Conservation (phyloP, 2,797 vertebrate species). For the Alfaro cultratus region DNA sequence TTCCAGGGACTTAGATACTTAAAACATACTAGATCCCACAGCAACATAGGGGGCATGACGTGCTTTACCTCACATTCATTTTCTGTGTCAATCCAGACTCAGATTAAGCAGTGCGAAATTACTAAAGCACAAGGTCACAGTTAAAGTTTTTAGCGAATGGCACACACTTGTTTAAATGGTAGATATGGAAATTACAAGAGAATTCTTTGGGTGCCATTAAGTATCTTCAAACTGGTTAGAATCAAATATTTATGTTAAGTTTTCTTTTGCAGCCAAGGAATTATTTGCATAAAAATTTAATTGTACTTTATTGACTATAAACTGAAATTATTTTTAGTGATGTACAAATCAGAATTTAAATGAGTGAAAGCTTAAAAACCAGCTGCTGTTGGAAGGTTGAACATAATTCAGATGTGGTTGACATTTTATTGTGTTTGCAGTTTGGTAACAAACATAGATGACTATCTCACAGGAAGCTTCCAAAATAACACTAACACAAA, state of each 20-base stretch:
- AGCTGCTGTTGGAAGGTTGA: not conserved
- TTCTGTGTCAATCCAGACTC: not conserved
- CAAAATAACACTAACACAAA: not conserved
- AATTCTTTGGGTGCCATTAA: not conserved
- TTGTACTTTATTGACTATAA: not conserved
- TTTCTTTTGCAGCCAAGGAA: not conserved
- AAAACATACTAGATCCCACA: not conserved
- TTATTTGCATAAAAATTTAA: constrained; percentile 20
- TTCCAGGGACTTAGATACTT: not conserved
- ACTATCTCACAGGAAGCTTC: not conserved
- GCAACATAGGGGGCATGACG: not conserved
- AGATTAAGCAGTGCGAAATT: not conserved
- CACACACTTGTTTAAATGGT: not conserved
- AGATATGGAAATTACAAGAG: not conserved
- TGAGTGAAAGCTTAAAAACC: not conserved
- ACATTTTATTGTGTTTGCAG: not conserved
- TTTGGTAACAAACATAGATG: not conserved
- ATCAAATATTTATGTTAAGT: constrained; percentile 36
- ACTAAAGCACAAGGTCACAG: not conserved
- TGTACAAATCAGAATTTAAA: not conserved
- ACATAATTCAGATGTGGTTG: not conserved
- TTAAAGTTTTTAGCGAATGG: not conserved
- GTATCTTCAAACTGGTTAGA: constrained; percentile 33
- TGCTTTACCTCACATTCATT: not conserved
- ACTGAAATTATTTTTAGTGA: not conserved